These are phyloP conservation scores for Bettongia penicillata DNA, from an alignment of 2,113 vertebrate genomes.

Conservation along the genomic window DNA sequence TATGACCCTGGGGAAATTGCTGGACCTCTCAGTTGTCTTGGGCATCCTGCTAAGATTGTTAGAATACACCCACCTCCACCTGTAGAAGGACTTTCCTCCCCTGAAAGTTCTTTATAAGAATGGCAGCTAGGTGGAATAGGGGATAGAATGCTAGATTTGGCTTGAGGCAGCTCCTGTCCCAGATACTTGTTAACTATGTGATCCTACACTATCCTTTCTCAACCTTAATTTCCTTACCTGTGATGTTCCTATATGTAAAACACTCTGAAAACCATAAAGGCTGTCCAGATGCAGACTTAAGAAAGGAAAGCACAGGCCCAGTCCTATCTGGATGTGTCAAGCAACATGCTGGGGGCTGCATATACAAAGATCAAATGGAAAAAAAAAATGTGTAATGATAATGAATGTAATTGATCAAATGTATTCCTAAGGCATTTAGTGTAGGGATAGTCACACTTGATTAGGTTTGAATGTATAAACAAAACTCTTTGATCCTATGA, in stretches of 20 bases:
- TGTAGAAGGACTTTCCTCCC: too few species aligned
- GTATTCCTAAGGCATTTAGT: neutral
- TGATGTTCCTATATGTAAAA: neutral
- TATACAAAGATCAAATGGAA: neutral
- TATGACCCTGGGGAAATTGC: too few species aligned
- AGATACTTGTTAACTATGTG: neutral
- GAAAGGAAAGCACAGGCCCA: neutral
- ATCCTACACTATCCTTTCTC: neutral
- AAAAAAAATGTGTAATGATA: neutral
- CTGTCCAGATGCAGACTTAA: neutral
- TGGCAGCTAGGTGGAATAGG: too few species aligned
- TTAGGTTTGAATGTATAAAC: neutral
- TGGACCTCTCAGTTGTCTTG: too few species aligned
- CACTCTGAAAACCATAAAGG: neutral
- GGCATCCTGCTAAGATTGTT: too few species aligned
- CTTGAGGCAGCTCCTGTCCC: too few species aligned
- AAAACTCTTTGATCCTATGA: neutral
- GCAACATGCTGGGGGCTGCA: neutral
- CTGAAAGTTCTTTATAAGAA: too few species aligned
- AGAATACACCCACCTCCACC: too few species aligned
- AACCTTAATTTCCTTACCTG: neutral
- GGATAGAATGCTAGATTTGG: too few species aligned
- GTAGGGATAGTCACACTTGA: neutral
- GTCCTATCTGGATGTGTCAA: neutral
- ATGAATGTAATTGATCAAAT: neutral